Evolutionary conservation across 2,888 invertebrate species (phyloP).

Genomic region (Zygothrica quintamaculata): DNA sequence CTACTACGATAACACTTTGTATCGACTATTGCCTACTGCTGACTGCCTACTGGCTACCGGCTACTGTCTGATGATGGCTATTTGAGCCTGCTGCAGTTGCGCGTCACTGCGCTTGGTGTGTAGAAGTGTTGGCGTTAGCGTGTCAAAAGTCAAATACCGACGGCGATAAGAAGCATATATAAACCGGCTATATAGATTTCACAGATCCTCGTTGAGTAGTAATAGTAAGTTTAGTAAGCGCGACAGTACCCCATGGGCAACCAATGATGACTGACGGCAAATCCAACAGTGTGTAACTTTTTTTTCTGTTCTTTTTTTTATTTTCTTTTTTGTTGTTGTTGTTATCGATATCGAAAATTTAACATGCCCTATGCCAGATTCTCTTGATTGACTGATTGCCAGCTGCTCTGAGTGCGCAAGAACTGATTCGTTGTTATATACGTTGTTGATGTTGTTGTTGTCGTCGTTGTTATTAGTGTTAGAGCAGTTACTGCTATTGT

Average conservation of each 20-base stretch:
- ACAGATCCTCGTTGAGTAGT: constrained; percentile 35
- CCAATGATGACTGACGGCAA: constrained; percentile 42
- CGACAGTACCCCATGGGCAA: constrained; percentile 37
- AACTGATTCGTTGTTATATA: constrained; percentile 7
- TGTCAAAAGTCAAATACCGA: constrained; percentile 51
- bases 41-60: too few species aligned
- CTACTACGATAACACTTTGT: background rate
- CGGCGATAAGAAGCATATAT: constrained; percentile 37
- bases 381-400: constrained; percentile 32
- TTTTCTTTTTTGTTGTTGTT: too few species aligned
- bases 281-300: background rate
- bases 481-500: constrained; percentile 13
- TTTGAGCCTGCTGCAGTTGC: background rate
- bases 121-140: constrained; percentile 27
- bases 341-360: constrained; percentile 30
- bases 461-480: constrained; percentile 9
- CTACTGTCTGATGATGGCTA: too few species aligned
- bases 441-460: constrained; percentile 13
- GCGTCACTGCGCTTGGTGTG: background rate
- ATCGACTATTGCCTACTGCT: background rate
- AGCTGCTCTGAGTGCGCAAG: constrained; percentile 18
- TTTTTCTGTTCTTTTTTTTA: too few species aligned
- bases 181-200: background rate
- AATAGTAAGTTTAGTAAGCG: constrained; percentile 5
- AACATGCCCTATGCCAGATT: constrained; percentile 14